Evolutionary conservation across 2,797 vertebrate species (phyloP).

Genomic region (Brachymystax lenok): DNA sequence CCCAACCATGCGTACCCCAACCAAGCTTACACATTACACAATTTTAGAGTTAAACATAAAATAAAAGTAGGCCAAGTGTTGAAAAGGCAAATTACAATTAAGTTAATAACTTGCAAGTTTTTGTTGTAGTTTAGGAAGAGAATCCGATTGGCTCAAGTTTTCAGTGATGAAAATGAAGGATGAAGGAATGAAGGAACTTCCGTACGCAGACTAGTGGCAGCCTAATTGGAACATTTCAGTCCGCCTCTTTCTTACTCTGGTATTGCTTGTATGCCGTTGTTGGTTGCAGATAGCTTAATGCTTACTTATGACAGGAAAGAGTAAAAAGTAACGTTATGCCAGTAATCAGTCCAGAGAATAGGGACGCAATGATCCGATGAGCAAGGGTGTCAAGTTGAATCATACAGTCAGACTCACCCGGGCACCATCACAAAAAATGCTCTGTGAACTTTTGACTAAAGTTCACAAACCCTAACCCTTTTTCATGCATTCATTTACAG

Average conservation of each 20-base stretch:
- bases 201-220: constrained; percentile 1
- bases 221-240: constrained; percentile 12
- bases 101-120: background rate
- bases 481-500: no score
- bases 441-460: background rate
- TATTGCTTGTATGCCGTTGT: constrained; percentile 23
- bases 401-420: constrained; percentile 63
- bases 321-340: constrained; percentile 57
- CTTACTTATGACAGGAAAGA: constrained; percentile 53
- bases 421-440: constrained; percentile 27
- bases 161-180: background rate
- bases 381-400: constrained; percentile 73
- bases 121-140: background rate
- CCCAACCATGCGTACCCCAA: background rate
- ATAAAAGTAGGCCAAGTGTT: background rate
- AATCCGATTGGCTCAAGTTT: constrained; percentile 1
- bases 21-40: background rate
- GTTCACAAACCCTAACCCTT: no score
- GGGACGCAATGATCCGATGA: constrained; percentile 64
- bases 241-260: constrained; percentile 13
- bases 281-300: constrained; percentile 37
- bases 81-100: background rate
- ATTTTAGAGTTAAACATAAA: background rate
- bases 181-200: background rate
- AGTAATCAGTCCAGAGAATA: constrained; percentile 58